These are phyloP conservation scores for Megatriorchis doriae DNA, from an alignment of 2,113 vertebrate genomes.

Conservation along the genomic window DNA sequence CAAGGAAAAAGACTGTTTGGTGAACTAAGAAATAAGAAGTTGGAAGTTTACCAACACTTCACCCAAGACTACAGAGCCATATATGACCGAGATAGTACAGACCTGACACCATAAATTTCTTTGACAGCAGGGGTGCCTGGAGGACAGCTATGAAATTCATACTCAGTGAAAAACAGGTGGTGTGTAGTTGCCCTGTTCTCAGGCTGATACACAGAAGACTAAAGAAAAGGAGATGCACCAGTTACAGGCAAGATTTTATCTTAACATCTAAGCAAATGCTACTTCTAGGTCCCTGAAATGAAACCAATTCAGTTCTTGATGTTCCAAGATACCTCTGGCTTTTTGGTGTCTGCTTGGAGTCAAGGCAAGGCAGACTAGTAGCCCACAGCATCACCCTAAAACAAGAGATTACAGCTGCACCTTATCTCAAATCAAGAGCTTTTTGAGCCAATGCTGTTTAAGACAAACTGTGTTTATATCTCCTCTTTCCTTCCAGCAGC, in stretches of 20 bases:
- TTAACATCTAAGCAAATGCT: background rate
- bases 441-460: background rate
- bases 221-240: background rate
- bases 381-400: background rate
- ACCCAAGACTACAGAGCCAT: background rate
- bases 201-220: background rate
- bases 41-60: background rate
- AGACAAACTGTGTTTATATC: background rate
- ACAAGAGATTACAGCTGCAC: background rate
- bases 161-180: background rate
- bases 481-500: background rate
- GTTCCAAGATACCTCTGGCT: background rate
- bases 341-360: background rate
- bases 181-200: background rate
- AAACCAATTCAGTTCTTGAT: background rate
- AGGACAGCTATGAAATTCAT: background rate
- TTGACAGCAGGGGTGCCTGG: background rate
- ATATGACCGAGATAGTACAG: rapidly evolving
- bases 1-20: background rate
- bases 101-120: background rate
- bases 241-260: background rate
- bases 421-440: background rate
- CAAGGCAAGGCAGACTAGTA: background rate
- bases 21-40: background rate
- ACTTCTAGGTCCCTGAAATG: background rate